These are phyloP conservation scores for Cossypha polioptera DNA, from an alignment of 2,797 vertebrate species.

Conservation along the genomic window DNA sequence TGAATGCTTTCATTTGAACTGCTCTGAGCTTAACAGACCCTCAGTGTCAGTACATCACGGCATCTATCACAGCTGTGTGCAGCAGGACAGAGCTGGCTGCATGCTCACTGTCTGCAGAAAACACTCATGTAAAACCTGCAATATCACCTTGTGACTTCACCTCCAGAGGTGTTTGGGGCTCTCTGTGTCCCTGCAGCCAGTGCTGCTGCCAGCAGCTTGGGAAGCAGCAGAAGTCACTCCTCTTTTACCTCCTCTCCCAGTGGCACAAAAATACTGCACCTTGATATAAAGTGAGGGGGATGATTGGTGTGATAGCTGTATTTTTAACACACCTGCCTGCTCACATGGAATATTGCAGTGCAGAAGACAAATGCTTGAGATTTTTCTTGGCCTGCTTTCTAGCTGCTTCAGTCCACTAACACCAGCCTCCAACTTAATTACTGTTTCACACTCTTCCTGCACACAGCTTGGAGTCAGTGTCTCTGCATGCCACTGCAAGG, in stretches of 20 bases:
- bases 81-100: not conserved
- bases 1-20: not conserved
- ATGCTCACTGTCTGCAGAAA: not conserved
- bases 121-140: not conserved
- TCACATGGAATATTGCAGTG: not conserved
- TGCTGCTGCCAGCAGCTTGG: not conserved
- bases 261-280: not conserved
- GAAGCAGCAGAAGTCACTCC: not conserved
- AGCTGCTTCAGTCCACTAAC: not conserved
- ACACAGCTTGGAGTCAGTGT: not conserved
- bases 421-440: not conserved
- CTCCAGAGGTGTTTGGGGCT: not conserved
- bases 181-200: not conserved
- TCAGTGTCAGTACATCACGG: not conserved
- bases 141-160: not conserved
- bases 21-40: not conserved
- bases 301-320: not conserved
- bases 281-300: not conserved
- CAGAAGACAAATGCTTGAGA: not conserved
- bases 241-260: not conserved
- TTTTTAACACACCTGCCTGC: not conserved
- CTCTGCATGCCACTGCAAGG: not conserved
- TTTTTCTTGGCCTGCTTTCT: slow-evolving; percentile 3
- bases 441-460: not conserved
- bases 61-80: not conserved